These are phyloP conservation scores for Terrapene triunguis DNA, from an alignment of 2,113 vertebrate genomes.

Conservation along the genomic window DNA sequence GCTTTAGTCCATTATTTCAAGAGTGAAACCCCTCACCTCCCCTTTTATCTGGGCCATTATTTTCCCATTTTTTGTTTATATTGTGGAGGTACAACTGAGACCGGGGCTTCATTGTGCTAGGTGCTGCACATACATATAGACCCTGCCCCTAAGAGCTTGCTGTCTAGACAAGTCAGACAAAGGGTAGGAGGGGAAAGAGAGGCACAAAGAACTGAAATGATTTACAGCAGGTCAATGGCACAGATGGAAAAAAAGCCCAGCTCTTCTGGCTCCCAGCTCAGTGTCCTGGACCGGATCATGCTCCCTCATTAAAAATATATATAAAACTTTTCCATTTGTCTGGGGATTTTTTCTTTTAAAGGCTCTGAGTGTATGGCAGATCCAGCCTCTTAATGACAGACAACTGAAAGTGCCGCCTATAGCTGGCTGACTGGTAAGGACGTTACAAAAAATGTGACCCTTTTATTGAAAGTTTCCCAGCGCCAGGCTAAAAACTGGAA, in stretches of 20 bases:
- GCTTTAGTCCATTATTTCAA: not conserved
- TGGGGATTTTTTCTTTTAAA: no score
- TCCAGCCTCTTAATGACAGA: no score
- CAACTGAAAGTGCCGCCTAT: no score
- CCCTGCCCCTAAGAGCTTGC: not conserved
- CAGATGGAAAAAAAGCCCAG: not conserved
- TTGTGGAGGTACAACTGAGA: not conserved
- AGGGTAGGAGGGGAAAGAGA: not conserved
- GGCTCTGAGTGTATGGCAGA: no score
- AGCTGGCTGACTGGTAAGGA: no score
- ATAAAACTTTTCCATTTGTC: no score
- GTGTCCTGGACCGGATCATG: no score
- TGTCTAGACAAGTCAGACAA: not conserved
- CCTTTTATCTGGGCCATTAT: not conserved
- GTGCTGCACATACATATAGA: not conserved
- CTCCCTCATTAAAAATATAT: no score
- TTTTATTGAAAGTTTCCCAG: no score
- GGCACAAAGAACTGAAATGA: not conserved
- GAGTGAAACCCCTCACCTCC: not conserved
- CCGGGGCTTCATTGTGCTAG: not conserved
- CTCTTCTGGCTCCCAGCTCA: not conserved
- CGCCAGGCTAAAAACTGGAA: no score
- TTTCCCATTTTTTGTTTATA: not conserved
- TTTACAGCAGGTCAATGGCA: not conserved
- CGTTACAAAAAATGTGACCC: no score